Conservation (phyloP, 2,113 vertebrate species). For the Oreochromis spilurus region DNA sequence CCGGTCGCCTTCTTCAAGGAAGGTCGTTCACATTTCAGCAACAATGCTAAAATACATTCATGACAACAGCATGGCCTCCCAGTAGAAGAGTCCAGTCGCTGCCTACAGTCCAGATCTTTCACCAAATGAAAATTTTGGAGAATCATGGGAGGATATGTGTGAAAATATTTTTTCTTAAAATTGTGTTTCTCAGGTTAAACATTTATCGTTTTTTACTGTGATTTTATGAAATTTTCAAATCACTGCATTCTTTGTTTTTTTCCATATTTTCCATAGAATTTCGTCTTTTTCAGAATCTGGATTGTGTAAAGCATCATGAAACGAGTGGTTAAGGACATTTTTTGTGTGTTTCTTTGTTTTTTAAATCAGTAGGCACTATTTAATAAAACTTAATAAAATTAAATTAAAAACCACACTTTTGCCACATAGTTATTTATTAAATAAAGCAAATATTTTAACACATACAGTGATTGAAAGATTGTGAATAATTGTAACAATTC, state of each 20-base stretch:
- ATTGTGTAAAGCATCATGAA: not conserved
- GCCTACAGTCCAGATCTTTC: not conserved
- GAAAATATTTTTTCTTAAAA: not conserved
- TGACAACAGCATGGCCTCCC: not conserved
- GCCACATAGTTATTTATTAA: slow-evolving; percentile 10
- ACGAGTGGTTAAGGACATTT: not conserved
- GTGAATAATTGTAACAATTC: not conserved
- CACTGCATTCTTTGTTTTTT: not conserved
- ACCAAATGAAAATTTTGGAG: not conserved
- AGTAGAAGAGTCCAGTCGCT: accelerated
- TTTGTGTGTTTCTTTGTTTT: not conserved
- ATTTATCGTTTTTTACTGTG: not conserved
- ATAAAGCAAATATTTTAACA: not conserved
- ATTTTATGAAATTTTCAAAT: not conserved
- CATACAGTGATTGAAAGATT: not conserved
- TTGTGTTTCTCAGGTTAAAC: not conserved
- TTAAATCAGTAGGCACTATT: not conserved
- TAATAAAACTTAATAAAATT: not conserved
- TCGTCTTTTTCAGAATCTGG: not conserved
- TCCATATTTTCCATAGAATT: not conserved
- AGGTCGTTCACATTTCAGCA: not conserved
- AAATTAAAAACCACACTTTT: not conserved
- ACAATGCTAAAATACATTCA: not conserved
- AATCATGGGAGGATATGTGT: not conserved
- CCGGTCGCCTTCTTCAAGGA: accelerated